A percentile compares a stretch with the other conserved stretches of the same genome.
Evolutionary conservation across 2,113 vertebrate species (phyloP).

Genomic region (Aleadryas rufinucha): DNA sequence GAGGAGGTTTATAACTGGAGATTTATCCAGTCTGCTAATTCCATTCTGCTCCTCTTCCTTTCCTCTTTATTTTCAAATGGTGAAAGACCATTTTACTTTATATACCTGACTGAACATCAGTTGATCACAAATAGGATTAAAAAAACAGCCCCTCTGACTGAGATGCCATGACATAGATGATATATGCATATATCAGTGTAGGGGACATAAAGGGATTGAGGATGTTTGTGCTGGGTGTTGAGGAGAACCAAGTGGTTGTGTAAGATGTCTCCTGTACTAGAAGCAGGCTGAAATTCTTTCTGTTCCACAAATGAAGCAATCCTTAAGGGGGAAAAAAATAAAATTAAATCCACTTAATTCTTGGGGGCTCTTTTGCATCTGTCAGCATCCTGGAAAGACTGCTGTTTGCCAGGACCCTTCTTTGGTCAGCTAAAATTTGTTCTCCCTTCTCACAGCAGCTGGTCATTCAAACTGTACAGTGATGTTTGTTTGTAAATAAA

Average conservation of each 20-base stretch:
- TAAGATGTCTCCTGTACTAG: background rate
- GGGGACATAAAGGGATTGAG: background rate
- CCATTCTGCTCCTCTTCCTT: background rate
- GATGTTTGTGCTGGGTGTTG: background rate
- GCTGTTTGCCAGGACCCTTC: background rate
- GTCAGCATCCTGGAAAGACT: background rate
- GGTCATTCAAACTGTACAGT: background rate
- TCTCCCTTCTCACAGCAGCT: background rate
- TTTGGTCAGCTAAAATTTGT: background rate
- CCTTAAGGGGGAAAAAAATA: background rate
- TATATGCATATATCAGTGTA: background rate
- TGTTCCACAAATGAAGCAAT: background rate
- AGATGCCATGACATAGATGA: background rate
- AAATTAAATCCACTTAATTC: background rate
- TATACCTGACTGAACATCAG: background rate
- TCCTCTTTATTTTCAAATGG: background rate
- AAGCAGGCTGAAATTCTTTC: background rate
- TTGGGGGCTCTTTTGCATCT: background rate
- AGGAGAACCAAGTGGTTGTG: background rate
- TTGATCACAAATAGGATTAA: background rate
- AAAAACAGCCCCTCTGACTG: background rate
- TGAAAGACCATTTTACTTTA: background rate
- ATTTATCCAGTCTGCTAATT: background rate
- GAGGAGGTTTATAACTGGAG: background rate
- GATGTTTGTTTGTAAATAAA: constrained; percentile 44